Evolutionary conservation across 2,113 vertebrate species (phyloP).

Genomic region (Passer montanus): DNA sequence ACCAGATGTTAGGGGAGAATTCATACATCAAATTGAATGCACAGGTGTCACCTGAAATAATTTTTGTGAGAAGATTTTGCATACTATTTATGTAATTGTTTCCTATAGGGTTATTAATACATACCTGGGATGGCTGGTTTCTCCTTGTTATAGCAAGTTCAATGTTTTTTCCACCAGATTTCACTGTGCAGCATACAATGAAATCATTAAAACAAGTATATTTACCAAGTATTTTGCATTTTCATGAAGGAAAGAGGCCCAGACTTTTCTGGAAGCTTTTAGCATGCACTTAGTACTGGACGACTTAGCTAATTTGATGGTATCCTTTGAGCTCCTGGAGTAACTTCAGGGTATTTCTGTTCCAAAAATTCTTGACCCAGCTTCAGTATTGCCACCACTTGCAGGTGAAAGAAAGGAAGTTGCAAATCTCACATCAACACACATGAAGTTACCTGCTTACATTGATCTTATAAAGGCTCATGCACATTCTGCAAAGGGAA

Average conservation of each 20-base stretch:
- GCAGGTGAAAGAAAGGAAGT: not conserved
- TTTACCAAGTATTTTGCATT: not conserved
- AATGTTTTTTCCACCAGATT: conserved; percentile 84
- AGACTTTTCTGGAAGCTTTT: not conserved
- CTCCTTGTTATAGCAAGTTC: conserved; percentile 81
- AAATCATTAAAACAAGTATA: not conserved
- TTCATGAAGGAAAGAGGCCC: not conserved
- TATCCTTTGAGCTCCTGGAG: conserved; percentile 77
- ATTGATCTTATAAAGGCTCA: not conserved
- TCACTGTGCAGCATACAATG: conserved; percentile 69
- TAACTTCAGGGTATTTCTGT: conserved; percentile 82
- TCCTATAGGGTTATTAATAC: conserved; percentile 1
- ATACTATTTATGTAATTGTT: not conserved
- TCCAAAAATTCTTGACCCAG: conserved; percentile 82
- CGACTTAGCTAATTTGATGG: conserved; percentile 78
- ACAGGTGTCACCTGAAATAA: conserved; percentile 51
- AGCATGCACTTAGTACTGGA: not conserved
- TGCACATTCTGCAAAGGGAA: not conserved
- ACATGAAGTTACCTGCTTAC: not conserved
- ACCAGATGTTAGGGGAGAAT: conserved; percentile 27
- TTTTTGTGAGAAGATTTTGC: conserved; percentile 23
- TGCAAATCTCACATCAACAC: not conserved
- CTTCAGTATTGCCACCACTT: conserved; percentile 84
- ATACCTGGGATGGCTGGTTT: conserved; percentile 81
- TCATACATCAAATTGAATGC: conserved; percentile 37